Evolutionary conservation across 1,140 invertebrate species (phyloP), one percentile per base, ranked within the genome.

Genomic region (Drosophila micromelanica): DNA sequence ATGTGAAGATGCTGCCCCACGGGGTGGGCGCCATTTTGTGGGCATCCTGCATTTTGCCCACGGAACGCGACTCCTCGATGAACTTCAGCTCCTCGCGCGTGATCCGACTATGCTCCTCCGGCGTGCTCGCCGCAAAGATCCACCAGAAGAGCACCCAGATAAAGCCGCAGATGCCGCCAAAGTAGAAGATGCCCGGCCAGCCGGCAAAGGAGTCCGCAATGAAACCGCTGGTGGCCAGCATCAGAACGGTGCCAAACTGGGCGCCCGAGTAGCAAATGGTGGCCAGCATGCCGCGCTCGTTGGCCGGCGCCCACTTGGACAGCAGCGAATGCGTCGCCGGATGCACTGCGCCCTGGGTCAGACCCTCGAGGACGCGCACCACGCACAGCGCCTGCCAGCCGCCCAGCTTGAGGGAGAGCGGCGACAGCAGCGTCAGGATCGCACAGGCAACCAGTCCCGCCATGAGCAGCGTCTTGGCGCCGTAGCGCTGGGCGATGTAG

Each of bases 111-210:
- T 91, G 75, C 12, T 90, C 60, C 9, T 93, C 92, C 1, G 98
- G 98, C 9, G 94, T 93, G 79, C 96, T 95, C 0, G 94, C 93
- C 0, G 96, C 94, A 43, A 95, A 93, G 32, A 94, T 90, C 48
- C 94, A 93, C 94, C 96, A 97, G 0, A 94, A 38, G 0, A 94
- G 63, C 2, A 94, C 93, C 94, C 95, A 96, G 0, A 94, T 1
- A 8, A 96, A 80, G 9, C 95, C 93, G 0, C 94, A 73, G 5
- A 86, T 92, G 59, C 97, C 97, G 85, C 97, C 96, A 0, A 95
- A 80, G 75, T 97, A 97, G 91, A 97, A 97, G 20, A 96, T 95
- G 48, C 94, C 93, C 0, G 96, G 96, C 96, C 96, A 97, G 5
- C 96, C 96, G 3, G 93, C 59, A 2, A 60, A 51, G 0, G 95